Evolutionary conservation across 64 coral and sea anemone genomes (phyloP), one percentile per base, ranked within the genome.

Genomic region (Orbicella faveolata): DNA sequence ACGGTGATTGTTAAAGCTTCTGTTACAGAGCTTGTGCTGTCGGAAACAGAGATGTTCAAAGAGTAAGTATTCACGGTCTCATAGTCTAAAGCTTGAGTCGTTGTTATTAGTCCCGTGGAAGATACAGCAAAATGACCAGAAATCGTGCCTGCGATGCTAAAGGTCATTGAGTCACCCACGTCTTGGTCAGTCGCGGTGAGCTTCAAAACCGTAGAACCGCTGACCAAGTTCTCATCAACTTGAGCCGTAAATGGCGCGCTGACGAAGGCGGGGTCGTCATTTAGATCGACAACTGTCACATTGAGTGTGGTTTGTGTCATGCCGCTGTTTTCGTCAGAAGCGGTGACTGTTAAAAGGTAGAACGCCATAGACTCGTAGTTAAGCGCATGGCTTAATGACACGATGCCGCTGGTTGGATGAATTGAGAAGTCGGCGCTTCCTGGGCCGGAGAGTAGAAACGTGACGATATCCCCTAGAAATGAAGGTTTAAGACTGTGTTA

Each of bases 341-440:
- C 87, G 33, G 39, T 78, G 52, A 89, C 34, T 17, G 87, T 89
- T 57, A 89, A 67, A 12, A 75, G n/a, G 34, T 77, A 89, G 52
- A 23, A 79, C 16, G 87, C 23, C 10, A 67, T 17, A 52, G 26
- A 75, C 67, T 89, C 87, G 63, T 66, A 89, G 57, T 89, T 30
- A 1, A 89, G 73, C 30, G 75, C 73, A 44, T 52, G 53, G 8
- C 14, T 65, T 66, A 75, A 66, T 76, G 75, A 78, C 14, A 89
- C 87, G 16, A 89, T 23, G 48, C 87, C 87, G 37, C 74, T 89
- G 54, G 41, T 77, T 30, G 75, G 59, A 79, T 89, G 87, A 25
- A 89, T 63, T 57, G 53, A 63, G 59, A 89, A 89, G 75, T 78
- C 69, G 4, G 61, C 61, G 61, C 87, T 89, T 89, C 87, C 87